Percentiles rank a stretch among this genome's conserved stretches.
Conservation (phyloP, 2,888 invertebrate species). For the Gordius sp. region DNA sequence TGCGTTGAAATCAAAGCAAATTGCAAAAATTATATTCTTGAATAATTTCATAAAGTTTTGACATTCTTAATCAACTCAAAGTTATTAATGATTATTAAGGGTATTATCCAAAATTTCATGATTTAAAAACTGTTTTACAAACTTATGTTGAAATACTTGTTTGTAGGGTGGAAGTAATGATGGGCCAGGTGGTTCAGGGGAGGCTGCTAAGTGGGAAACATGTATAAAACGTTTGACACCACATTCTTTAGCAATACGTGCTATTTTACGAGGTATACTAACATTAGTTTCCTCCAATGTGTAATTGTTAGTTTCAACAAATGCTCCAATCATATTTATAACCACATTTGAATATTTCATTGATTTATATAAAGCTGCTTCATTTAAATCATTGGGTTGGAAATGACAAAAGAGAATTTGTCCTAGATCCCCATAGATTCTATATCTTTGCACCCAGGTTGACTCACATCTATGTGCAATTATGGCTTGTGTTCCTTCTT, state of each 20-base stretch:
- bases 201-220: constrained; percentile 35
- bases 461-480: constrained; percentile 67
- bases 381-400: constrained; percentile 51
- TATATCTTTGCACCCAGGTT: constrained; percentile 48
- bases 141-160: too few relatives aligned
- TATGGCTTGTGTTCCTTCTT: constrained; percentile 42
- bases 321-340: constrained; percentile 68
- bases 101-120: too few relatives aligned
- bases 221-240: constrained; percentile 77
- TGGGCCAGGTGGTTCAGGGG: background rate
- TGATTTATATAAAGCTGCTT: constrained; percentile 51
- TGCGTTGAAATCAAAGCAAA: too few relatives aligned
- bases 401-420: constrained; percentile 48
- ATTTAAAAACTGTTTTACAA: too few relatives aligned
- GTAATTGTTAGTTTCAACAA: constrained; percentile 55
- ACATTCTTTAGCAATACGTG: constrained; percentile 43
- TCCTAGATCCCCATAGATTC: constrained; percentile 69
- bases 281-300: constrained; percentile 59
- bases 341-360: constrained; percentile 87
- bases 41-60: too few relatives aligned
- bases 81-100: too few relatives aligned
- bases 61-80: too few relatives aligned
- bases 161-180: background rate
- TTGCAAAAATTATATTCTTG: too few relatives aligned
- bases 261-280: constrained; percentile 52